Evolutionary conservation across 1,140 invertebrate species (phyloP).

Genomic region (Mya arenaria): DNA sequence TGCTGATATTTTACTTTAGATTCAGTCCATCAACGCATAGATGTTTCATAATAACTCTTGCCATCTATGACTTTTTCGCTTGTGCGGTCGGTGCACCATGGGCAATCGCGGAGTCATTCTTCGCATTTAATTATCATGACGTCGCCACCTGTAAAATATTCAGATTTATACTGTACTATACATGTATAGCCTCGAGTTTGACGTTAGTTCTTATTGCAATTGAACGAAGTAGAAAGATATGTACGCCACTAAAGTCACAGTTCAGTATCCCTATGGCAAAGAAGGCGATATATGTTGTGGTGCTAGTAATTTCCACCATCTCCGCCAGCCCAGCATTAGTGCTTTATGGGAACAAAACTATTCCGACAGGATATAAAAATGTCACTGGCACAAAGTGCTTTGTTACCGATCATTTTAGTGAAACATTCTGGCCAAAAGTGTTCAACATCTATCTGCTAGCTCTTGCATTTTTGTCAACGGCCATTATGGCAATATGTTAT

Average conservation of each 20-base stretch:
- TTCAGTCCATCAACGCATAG: slow-evolving; percentile 60
- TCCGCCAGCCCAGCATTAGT: slow-evolving; percentile 30
- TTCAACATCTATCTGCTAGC: slow-evolving; percentile 45
- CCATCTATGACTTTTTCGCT: slow-evolving; percentile 68
- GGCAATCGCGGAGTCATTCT: slow-evolving; percentile 26
- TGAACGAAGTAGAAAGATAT: slow-evolving; percentile 70
- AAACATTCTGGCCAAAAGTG: slow-evolving; percentile 13
- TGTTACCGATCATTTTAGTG: slow-evolving; percentile 18
- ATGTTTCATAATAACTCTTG: slow-evolving; percentile 63
- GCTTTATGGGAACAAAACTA: slow-evolving; percentile 32
- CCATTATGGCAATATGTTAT: slow-evolving; percentile 36
- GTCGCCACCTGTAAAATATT: slow-evolving; percentile 68
- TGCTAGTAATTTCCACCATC: slow-evolving; percentile 9
- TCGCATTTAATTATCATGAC: slow-evolving; percentile 33
- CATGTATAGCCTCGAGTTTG: slow-evolving; percentile 63
- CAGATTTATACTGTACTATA: slow-evolving; percentile 65
- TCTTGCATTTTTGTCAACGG: slow-evolving; percentile 32
- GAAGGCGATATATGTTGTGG: slow-evolving; percentile 28
- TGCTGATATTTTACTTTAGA: slow-evolving; percentile 60
- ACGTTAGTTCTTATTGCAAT: slow-evolving; percentile 69
- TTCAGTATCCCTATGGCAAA: slow-evolving; percentile 54
- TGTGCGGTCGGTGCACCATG: slow-evolving; percentile 55
- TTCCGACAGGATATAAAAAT: not conserved
- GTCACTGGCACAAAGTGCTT: slow-evolving; percentile 30
- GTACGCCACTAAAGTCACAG: slow-evolving; percentile 64